These are phyloP conservation scores for Ranitomeya imitator DNA, from an alignment of 2,113 vertebrate genomes.

Conservation along the genomic window DNA sequence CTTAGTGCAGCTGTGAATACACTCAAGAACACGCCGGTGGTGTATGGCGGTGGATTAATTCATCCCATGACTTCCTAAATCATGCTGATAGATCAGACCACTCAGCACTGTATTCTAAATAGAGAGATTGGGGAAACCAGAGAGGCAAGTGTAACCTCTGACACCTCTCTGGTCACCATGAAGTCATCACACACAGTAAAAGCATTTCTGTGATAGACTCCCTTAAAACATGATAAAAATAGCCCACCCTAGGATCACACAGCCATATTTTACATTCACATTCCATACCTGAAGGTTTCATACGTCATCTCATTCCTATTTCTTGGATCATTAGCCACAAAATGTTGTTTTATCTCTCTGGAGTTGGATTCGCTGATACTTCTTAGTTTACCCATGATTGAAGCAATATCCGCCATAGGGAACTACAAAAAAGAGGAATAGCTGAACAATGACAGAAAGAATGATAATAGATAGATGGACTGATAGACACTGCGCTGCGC, in stretches of 20 bases:
- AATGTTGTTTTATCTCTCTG: slow-evolving; percentile 76
- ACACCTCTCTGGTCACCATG: slow-evolving; percentile 26
- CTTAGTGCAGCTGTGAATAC: slow-evolving; percentile 50
- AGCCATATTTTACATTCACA: slow-evolving; percentile 23
- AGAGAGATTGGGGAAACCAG: slow-evolving; percentile 35
- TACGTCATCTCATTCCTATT: slow-evolving; percentile 73
- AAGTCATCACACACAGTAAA: slow-evolving; percentile 42
- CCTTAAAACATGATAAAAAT: slow-evolving; percentile 18
- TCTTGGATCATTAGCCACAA: slow-evolving; percentile 70
- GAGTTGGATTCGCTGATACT: slow-evolving; percentile 67
- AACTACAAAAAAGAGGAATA: slow-evolving; percentile 70
- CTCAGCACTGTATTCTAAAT: slow-evolving; percentile 42
- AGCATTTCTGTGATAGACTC: slow-evolving; percentile 24
- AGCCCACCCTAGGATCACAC: neutral
- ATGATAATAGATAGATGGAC: too few species aligned
- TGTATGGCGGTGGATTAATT: slow-evolving; percentile 27
- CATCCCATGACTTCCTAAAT: slow-evolving; percentile 44
- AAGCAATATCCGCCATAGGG: slow-evolving; percentile 73
- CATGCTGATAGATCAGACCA: slow-evolving; percentile 47
- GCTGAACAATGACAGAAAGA: too few species aligned
- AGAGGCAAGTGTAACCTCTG: neutral
- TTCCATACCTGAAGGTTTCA: slow-evolving; percentile 81
- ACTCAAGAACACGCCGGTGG: slow-evolving; percentile 14
- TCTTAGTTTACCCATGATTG: slow-evolving; percentile 80
- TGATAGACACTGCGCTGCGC: too few species aligned